Evolutionary conservation across 2,888 invertebrate species (phyloP).

Genomic region (Galeopsomyia nigrocyanea): DNA sequence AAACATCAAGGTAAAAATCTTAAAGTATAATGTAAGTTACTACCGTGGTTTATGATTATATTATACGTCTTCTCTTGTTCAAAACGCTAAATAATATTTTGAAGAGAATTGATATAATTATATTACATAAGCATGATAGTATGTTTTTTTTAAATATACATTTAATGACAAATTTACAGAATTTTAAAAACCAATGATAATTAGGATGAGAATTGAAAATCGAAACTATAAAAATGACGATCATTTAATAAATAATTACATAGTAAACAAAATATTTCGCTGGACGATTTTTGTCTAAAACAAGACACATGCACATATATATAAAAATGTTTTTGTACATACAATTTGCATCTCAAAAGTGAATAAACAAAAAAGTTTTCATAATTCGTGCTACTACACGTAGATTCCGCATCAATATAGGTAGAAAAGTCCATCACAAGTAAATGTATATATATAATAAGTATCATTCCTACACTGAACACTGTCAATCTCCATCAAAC

Average conservation of each 20-base stretch:
- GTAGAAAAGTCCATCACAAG: constrained; percentile 40
- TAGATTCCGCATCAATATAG: constrained; percentile 26
- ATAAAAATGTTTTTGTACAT: constrained; percentile 38
- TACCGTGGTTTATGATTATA: no score
- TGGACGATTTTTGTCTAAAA: constrained; percentile 12
- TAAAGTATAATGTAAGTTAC: no score
- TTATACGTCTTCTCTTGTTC: no score
- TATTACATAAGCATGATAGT: no score
- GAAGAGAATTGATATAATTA: no score
- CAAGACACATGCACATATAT: constrained; percentile 13
- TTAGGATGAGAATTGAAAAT: background rate
- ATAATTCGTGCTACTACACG: constrained; percentile 5
- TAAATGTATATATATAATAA: constrained; percentile 32
- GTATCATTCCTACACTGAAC: constrained; percentile 9
- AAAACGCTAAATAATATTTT: no score
- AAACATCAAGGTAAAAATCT: no score
- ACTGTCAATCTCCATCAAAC: constrained; percentile 29
- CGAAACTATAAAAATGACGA: constrained; percentile 36
- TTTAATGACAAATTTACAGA: no score
- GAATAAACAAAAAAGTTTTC: constrained; percentile 20
- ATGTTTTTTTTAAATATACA: no score
- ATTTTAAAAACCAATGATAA: no score
- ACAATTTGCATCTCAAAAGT: constrained; percentile 30
- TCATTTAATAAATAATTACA: constrained; percentile 31
- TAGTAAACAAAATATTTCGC: constrained; percentile 31